These are phyloP conservation scores for Chrysolophus pictus DNA, from an alignment of 2,797 vertebrate genomes.

Conservation along the genomic window DNA sequence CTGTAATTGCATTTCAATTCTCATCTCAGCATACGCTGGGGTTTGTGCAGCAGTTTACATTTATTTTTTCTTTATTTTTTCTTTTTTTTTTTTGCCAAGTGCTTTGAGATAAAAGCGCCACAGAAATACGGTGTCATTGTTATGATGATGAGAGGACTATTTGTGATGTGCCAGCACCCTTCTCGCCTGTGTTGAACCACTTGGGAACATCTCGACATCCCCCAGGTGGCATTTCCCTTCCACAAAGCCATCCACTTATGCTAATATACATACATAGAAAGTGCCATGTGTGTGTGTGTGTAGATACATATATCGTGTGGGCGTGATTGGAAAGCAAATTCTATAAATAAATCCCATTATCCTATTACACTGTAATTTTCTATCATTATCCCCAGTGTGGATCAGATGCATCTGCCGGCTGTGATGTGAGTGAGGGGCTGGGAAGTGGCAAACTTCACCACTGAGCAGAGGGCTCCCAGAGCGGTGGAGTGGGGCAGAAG, in stretches of 20 bases:
- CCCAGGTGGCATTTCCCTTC: slow-evolving; percentile 65
- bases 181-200: not conserved
- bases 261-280: slow-evolving; percentile 49
- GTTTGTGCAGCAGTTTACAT: slow-evolving; percentile 2
- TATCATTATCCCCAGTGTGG: slow-evolving; percentile 65
- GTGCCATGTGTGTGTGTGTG: not conserved
- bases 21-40: not conserved
- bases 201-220: slow-evolving; percentile 58
- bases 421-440: slow-evolving; percentile 47
- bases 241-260: slow-evolving; percentile 68
- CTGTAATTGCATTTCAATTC: slow-evolving; percentile 54
- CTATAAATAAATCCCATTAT: slow-evolving; percentile 75
- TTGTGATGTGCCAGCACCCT: slow-evolving; percentile 60
- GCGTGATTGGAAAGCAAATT: slow-evolving; percentile 61
- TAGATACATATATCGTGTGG: slow-evolving; percentile 27
- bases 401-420: slow-evolving; percentile 69
- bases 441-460: slow-evolving; percentile 45
- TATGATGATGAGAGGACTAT: slow-evolving; percentile 63
- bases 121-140: slow-evolving; percentile 60
- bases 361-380: slow-evolving; percentile 72
- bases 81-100: not conserved
- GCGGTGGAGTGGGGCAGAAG: not conserved
- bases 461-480: not conserved
- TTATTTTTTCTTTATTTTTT: not conserved
- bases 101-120: slow-evolving; percentile 29